Conservation (phyloP, 2,797 vertebrate genomes). For the Danio kyathit region DNA sequence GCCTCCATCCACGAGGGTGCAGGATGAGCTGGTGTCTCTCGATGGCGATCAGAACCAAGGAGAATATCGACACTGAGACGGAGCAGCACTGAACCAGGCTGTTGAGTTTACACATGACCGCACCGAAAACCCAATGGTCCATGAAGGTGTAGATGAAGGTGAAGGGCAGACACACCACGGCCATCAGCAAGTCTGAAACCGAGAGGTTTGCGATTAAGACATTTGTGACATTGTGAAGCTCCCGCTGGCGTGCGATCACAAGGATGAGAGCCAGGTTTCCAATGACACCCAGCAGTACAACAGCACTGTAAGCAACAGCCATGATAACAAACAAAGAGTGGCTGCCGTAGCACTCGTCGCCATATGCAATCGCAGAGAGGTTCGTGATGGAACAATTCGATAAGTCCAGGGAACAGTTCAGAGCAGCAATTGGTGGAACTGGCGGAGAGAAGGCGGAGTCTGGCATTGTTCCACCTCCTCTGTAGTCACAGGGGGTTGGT, state of each 20-base stretch:
- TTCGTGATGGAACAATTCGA: conserved; percentile 62
- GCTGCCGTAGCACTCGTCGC: conserved; percentile 62
- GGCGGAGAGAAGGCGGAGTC: conserved; percentile 52
- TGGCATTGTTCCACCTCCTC: conserved; percentile 52
- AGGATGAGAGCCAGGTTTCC: conserved; percentile 86
- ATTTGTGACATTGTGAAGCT: conserved; percentile 89
- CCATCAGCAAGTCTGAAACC: conserved; percentile 85
- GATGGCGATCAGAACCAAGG: conserved; percentile 86
- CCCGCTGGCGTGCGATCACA: conserved; percentile 85
- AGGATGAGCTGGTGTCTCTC: conserved; percentile 89
- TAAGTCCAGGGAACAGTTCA: conserved; percentile 59
- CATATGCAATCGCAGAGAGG: conserved; percentile 53
- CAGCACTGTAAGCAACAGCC: conserved; percentile 84
- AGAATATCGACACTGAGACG: conserved; percentile 86
- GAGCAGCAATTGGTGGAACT: conserved; percentile 50
- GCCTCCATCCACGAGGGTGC: conserved; percentile 87
- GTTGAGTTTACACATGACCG: conserved; percentile 88
- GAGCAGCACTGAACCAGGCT: conserved; percentile 87
- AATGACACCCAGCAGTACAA: conserved; percentile 85
- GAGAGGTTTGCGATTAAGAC: conserved; percentile 89
- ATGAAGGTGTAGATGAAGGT: conserved; percentile 89
- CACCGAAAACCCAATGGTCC: conserved; percentile 90
- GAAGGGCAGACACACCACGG: conserved; percentile 87
- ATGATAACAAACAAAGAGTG: conserved; percentile 73
- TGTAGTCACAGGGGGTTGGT: background rate